These are phyloP conservation scores for Pteronotus mesoamericanus DNA, from an alignment of 2,797 vertebrate genomes.

Conservation along the genomic window DNA sequence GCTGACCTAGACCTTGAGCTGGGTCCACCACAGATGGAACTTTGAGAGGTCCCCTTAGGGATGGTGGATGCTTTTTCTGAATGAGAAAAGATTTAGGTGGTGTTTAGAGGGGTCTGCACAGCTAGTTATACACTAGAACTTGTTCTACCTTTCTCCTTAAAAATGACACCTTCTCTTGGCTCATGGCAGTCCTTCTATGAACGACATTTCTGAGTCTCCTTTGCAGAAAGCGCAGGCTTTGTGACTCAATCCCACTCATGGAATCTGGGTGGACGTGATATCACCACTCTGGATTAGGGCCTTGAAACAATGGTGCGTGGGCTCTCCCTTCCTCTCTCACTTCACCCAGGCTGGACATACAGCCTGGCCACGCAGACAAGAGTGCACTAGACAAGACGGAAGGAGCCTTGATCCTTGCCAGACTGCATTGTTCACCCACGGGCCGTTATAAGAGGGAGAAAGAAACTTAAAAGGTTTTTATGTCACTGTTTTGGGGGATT, in stretches of 20 bases:
- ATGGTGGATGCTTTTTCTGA: background rate
- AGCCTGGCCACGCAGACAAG: too few species aligned
- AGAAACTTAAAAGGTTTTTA: background rate
- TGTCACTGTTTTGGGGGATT: background rate
- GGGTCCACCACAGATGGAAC: background rate
- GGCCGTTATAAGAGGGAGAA: background rate
- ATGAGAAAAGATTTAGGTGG: background rate
- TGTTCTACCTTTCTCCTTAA: background rate
- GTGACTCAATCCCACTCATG: background rate
- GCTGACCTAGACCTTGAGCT: background rate
- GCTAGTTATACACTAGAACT: background rate
- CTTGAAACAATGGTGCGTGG: rapidly evolving
- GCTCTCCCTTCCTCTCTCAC: background rate
- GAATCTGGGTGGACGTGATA: background rate
- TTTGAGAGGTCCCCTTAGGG: background rate
- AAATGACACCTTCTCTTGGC: background rate
- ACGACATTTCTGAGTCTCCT: background rate
- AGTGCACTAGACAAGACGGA: background rate
- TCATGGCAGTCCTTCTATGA: background rate
- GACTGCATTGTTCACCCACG: too few species aligned
- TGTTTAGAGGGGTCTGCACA: rapidly evolving
- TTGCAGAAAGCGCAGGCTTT: background rate
- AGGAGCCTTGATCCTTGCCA: background rate
- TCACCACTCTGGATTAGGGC: background rate
- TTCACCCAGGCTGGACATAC: background rate